Conservation (phyloP, 2,797 vertebrate genomes). For the Channallabes apus region DNA sequence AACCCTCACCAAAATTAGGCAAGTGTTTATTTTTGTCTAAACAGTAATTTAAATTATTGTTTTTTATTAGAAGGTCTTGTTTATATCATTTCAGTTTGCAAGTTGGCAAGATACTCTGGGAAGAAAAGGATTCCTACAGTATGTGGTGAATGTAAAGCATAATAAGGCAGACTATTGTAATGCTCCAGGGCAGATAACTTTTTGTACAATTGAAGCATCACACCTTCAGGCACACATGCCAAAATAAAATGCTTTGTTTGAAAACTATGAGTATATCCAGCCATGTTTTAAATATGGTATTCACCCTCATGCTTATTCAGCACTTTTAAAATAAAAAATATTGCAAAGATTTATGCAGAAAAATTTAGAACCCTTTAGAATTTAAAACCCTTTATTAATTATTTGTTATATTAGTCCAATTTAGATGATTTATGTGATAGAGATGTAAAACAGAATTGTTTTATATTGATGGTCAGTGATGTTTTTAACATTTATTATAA, state of each 20-base stretch:
- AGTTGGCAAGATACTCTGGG: not conserved
- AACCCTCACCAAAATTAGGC: not conserved
- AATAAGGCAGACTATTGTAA: not conserved
- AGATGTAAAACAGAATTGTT: not conserved
- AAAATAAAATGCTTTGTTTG: slow-evolving; percentile 10
- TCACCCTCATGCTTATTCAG: not conserved
- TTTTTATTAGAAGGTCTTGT: not conserved
- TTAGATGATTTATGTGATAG: not conserved
- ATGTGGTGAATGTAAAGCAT: not conserved
- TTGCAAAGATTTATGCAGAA: not conserved
- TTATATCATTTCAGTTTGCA: not conserved
- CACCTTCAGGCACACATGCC: not conserved
- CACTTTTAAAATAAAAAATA: not conserved
- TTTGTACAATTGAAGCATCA: not conserved
- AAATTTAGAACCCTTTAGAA: too few species aligned
- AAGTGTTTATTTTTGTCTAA: not conserved
- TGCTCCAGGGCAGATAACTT: not conserved
- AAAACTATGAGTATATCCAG: not conserved
- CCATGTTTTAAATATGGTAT: not conserved
- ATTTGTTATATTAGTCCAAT: too few species aligned
- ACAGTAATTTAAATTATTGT: not conserved
- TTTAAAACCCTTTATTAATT: too few species aligned
- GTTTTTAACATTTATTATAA: not conserved
- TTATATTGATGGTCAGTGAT: not conserved
- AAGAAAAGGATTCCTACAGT: not conserved